These are phyloP conservation scores for Phenganax marumi DNA, from an alignment of 92 coral and sea anemone species.

Conservation along the genomic window DNA sequence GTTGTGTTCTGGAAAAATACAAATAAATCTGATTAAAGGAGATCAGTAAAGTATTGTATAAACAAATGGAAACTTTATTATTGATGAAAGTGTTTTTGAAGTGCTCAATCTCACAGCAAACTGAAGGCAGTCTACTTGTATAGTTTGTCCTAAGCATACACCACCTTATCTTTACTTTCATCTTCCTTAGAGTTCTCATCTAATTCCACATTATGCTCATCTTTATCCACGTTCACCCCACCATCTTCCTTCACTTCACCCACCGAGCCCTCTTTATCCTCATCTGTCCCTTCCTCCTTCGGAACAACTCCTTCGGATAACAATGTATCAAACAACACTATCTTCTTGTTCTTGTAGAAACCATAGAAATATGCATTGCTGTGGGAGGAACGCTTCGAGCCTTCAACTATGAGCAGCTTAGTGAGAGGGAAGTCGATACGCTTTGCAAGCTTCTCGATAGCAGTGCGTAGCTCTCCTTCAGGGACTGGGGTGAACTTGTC, in stretches of 20 bases:
- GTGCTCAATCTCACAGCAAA: neutral
- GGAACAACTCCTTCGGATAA: constrained; percentile 76
- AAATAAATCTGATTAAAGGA: too few relatives aligned
- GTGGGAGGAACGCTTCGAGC: constrained; percentile 91
- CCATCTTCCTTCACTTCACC: constrained; percentile 23
- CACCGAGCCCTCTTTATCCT: constrained; percentile 18
- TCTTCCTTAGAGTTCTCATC: constrained; percentile 17
- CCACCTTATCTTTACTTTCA: neutral
- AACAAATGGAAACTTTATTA: too few relatives aligned
- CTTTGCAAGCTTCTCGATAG: constrained; percentile 81
- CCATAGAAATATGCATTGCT: constrained; percentile 98
- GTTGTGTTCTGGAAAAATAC: constrained; percentile 20
- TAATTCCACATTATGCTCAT: constrained; percentile 23
- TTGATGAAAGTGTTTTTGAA: too few relatives aligned
- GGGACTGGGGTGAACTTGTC: constrained; percentile 96
- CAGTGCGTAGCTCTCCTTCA: constrained; percentile 70
- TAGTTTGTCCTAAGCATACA: neutral
- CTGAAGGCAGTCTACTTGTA: neutral
- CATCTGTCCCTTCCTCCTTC: constrained; percentile 44
- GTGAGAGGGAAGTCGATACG: constrained; percentile 84
- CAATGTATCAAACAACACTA: constrained; percentile 86
- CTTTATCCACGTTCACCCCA: constrained; percentile 27
- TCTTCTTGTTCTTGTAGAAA: constrained; percentile 94
- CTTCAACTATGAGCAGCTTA: constrained; percentile 87
- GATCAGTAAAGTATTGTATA: neutral